These are phyloP conservation scores for Seriola aureovittata DNA, from an alignment of 2,113 vertebrate species.

Conservation along the genomic window DNA sequence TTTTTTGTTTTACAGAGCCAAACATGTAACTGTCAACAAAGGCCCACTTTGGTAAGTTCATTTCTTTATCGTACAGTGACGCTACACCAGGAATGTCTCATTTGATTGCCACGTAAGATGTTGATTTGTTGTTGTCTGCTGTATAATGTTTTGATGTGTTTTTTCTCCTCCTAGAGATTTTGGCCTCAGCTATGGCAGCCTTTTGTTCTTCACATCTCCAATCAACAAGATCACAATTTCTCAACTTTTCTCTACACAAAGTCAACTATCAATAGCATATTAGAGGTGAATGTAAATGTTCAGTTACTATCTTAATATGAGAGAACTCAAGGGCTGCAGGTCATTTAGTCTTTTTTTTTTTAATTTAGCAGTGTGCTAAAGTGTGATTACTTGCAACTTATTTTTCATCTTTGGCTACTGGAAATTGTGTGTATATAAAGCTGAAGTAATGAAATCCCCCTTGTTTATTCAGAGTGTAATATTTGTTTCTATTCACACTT, in stretches of 20 bases:
- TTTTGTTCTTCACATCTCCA: not conserved
- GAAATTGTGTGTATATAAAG: not conserved
- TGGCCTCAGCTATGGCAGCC: not conserved
- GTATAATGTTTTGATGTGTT: not conserved
- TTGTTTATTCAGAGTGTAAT: no score
- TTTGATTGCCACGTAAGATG: not conserved
- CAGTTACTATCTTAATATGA: not conserved
- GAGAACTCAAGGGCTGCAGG: not conserved
- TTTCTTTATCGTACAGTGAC: not conserved
- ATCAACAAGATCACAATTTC: not conserved
- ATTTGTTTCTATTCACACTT: no score
- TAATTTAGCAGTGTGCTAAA: not conserved
- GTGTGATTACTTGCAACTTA: not conserved
- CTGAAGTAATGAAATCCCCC: no score
- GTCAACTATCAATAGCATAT: not conserved
- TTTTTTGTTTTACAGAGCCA: slow-evolving; percentile 62
- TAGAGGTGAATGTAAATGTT: not conserved
- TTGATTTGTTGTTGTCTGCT: not conserved
- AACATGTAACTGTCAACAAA: slow-evolving; percentile 72
- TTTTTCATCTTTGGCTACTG: not conserved
- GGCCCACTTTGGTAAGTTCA: not conserved
- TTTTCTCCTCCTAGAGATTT: not conserved
- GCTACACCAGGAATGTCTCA: no score
- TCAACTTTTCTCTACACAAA: not conserved
- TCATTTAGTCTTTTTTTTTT: not conserved